Conservation (phyloP, 2,888 invertebrate genomes). For the Oegoconia quadripuncta region DNA sequence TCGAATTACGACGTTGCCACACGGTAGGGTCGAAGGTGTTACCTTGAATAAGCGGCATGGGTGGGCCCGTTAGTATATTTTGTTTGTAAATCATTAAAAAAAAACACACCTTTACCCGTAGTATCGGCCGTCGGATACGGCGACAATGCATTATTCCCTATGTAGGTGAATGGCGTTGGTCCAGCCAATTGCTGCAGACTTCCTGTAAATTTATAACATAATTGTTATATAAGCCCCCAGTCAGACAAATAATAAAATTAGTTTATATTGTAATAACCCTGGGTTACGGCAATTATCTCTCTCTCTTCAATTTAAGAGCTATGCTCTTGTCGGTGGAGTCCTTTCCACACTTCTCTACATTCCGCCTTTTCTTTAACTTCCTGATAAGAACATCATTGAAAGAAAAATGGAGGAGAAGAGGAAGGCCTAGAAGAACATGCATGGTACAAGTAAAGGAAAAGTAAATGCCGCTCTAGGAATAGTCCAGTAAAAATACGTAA, state of each 20-base stretch:
- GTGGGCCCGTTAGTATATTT: background rate
- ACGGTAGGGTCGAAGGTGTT: background rate
- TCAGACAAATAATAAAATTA: background rate
- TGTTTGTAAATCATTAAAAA: background rate
- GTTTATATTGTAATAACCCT: background rate
- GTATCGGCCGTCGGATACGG: slow-evolving; percentile 48
- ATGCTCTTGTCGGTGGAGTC: background rate
- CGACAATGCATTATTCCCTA: slow-evolving; percentile 48
- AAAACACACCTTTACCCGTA: slow-evolving; percentile 37
- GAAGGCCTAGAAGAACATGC: too few species aligned
- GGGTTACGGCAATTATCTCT: background rate
- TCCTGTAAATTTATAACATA: slow-evolving; percentile 37
- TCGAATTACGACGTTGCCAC: too few species aligned
- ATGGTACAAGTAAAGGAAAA: too few species aligned
- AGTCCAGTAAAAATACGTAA: too few species aligned
- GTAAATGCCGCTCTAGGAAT: too few species aligned
- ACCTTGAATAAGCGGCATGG: background rate
- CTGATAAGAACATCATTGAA: too few species aligned
- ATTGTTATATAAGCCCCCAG: background rate
- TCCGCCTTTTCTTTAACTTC: too few species aligned
- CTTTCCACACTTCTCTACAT: too few species aligned
- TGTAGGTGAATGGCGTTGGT: slow-evolving; percentile 66
- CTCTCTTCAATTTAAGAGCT: background rate
- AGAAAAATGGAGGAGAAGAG: too few species aligned
- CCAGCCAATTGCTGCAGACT: slow-evolving; percentile 64